Evolutionary conservation across 30 jellyfish, hydroid and myxozoan genomes (phyloP).

Genomic region (Hydractinia symbiolongicarpus): DNA sequence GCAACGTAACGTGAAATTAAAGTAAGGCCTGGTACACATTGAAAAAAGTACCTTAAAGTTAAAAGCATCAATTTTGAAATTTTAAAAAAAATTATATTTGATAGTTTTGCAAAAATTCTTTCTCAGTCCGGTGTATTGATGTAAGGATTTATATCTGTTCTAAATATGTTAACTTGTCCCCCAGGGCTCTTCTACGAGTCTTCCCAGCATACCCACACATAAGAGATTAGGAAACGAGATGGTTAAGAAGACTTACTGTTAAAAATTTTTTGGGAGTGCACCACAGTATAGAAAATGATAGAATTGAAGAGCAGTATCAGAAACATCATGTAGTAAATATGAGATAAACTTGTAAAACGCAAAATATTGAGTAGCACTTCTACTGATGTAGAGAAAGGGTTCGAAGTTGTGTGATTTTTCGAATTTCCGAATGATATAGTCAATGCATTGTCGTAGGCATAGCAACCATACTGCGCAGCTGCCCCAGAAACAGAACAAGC

Average conservation of each 20-base stretch:
- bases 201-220: too few species aligned
- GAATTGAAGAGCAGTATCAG: constrained; percentile 8
- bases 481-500: constrained; percentile 34
- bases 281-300: constrained; percentile 18
- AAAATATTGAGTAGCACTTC: constrained; percentile 15
- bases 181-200: too few species aligned
- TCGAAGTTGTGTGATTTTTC: constrained; percentile 2
- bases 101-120: too few species aligned
- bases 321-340: constrained; percentile 30
- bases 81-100: too few species aligned
- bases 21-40: too few species aligned
- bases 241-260: constrained; percentile 19
- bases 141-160: too few species aligned
- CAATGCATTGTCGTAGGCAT: constrained; percentile 42
- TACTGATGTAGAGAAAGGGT: constrained; percentile 26
- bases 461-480: constrained; percentile 44
- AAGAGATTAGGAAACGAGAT: too few species aligned
- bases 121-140: too few species aligned
- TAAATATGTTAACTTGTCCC: too few species aligned
- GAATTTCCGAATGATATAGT: constrained; percentile 1
- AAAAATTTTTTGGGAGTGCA: constrained; percentile 4
- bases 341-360: constrained; percentile 36
- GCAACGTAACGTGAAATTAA: too few species aligned
- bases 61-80: too few species aligned
- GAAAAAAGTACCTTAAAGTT: too few species aligned